These are phyloP conservation scores for Clarias gariepinus DNA, from an alignment of 2,113 vertebrate genomes.

Conservation along the genomic window DNA sequence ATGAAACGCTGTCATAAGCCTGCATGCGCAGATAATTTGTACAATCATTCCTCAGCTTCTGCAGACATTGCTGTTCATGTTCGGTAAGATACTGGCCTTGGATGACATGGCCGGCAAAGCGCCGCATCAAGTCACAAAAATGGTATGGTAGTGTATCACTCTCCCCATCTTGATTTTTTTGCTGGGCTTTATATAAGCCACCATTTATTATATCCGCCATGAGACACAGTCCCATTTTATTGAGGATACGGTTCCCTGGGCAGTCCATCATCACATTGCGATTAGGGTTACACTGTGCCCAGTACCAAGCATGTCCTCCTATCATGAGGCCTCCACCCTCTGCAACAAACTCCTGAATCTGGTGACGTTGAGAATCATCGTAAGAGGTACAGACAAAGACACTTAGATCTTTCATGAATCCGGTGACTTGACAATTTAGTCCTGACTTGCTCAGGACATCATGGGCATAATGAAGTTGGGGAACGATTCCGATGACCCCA, in stretches of 20 bases:
- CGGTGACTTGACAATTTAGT: background rate
- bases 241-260: slow-evolving; percentile 83
- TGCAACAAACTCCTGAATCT: slow-evolving; percentile 66
- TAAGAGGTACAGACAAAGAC: slow-evolving; percentile 55
- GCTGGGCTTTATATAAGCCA: slow-evolving; percentile 57
- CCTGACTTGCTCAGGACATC: slow-evolving; percentile 26
- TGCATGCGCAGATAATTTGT: slow-evolving; percentile 73
- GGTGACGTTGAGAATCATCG: slow-evolving; percentile 45
- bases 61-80: slow-evolving; percentile 55
- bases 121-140: slow-evolving; percentile 75
- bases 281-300: slow-evolving; percentile 67
- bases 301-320: slow-evolving; percentile 81
- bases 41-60: slow-evolving; percentile 70
- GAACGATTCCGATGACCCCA: slow-evolving; percentile 53
- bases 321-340: slow-evolving; percentile 78
- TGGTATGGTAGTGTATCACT: slow-evolving; percentile 71
- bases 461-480: slow-evolving; percentile 24
- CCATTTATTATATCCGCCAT: slow-evolving; percentile 58
- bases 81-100: slow-evolving; percentile 57
- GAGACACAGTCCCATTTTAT: slow-evolving; percentile 82
- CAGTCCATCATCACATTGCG: slow-evolving; percentile 66
- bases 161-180: slow-evolving; percentile 46
- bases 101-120: slow-evolving; percentile 74
- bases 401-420: slow-evolving; percentile 2
- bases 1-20: slow-evolving; percentile 63